Evolutionary conservation across 2,888 invertebrate species (phyloP).

Genomic region (Ectemnius continuus): DNA sequence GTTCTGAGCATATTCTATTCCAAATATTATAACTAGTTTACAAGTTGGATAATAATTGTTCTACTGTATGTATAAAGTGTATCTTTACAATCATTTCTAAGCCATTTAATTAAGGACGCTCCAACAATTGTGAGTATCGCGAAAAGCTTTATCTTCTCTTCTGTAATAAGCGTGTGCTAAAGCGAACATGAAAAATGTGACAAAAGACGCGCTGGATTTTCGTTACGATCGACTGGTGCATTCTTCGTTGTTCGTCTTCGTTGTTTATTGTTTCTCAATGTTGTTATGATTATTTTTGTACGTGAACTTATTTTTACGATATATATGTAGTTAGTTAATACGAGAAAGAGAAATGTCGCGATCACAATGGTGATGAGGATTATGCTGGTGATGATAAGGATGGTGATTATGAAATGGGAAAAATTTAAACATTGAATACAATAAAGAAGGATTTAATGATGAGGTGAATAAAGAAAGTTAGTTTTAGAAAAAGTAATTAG

Average conservation of each 20-base stretch:
- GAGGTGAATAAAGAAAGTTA: slow-evolving; percentile 60
- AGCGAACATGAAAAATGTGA: slow-evolving; percentile 23
- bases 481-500: slow-evolving; percentile 53
- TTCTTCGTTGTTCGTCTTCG: slow-evolving; percentile 51
- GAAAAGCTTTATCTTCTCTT: slow-evolving; percentile 26
- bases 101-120: background rate
- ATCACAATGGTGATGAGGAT: background rate
- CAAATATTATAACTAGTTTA: slow-evolving; percentile 53
- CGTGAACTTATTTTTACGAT: slow-evolving; percentile 46
- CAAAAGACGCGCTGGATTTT: slow-evolving; percentile 23
- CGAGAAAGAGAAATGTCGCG: slow-evolving; percentile 30
- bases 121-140: background rate
- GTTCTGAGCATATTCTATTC: slow-evolving; percentile 54
- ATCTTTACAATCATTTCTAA: slow-evolving; percentile 32
- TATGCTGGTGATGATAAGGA: background rate
- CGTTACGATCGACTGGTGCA: slow-evolving; percentile 46
- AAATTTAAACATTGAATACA: slow-evolving; percentile 57
- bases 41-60: slow-evolving; percentile 49
- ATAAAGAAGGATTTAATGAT: slow-evolving; percentile 54
- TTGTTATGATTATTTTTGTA: slow-evolving; percentile 52
- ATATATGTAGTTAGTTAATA: slow-evolving; percentile 50
- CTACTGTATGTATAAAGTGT: slow-evolving; percentile 33
- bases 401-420: slow-evolving; percentile 33
- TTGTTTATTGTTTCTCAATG: slow-evolving; percentile 55
- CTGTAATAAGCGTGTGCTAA: slow-evolving; percentile 24